These are phyloP conservation scores for Herpetotheres cachinnans DNA, from an alignment of 2,113 vertebrate species.

Conservation along the genomic window DNA sequence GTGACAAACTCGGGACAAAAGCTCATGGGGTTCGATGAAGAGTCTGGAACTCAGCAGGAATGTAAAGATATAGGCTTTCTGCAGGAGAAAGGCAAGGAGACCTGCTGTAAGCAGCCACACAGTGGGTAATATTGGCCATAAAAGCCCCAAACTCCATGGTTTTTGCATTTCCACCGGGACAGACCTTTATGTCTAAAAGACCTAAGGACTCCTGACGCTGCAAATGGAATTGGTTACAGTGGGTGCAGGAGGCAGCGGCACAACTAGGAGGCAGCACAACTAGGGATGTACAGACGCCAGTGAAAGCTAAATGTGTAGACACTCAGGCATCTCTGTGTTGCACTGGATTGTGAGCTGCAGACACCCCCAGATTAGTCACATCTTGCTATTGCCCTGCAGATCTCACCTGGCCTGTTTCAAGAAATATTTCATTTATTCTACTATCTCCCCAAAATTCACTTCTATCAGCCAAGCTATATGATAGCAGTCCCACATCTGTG, in stretches of 20 bases:
- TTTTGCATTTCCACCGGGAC: background rate
- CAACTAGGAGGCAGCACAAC: background rate
- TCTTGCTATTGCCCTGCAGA: background rate
- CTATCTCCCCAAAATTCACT: background rate
- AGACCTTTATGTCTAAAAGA: background rate
- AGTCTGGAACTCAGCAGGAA: slow-evolving; percentile 91
- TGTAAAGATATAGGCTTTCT: slow-evolving; percentile 93
- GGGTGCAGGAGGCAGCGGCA: background rate
- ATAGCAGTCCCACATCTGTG: background rate
- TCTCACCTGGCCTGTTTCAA: background rate
- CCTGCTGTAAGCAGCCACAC: background rate
- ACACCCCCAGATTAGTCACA: too few relatives aligned
- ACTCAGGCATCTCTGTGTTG: background rate
- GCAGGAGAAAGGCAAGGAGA: slow-evolving; percentile 7
- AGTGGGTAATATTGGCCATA: background rate
- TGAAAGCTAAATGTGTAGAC: background rate
- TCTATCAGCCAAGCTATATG: background rate
- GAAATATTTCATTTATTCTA: background rate
- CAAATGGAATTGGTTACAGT: background rate
- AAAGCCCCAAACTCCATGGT: background rate
- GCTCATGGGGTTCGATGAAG: slow-evolving; percentile 88
- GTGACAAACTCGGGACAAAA: slow-evolving; percentile 87
- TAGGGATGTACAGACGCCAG: background rate
- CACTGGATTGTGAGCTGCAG: background rate
- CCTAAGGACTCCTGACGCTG: background rate